phyloP scores from a whole-genome alignment of 35 echinoderm and acorn worm genomes.

The Heliocidaris erythrogramma region DNA sequence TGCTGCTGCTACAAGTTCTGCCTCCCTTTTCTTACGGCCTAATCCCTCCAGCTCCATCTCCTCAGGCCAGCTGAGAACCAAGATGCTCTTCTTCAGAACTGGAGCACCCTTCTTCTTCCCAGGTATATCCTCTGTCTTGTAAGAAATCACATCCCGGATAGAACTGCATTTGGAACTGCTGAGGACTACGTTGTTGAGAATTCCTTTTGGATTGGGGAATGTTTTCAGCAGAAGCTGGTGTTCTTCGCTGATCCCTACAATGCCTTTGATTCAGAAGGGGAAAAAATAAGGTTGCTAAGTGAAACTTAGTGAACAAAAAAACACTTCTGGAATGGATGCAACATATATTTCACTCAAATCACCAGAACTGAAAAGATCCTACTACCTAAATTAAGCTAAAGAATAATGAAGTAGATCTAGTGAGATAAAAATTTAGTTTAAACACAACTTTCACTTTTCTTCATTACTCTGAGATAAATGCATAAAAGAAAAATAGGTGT shows the following conservation, averaged over 20 bases:
- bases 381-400: too few species aligned
- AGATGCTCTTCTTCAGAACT: constrained; percentile 51
- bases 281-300: background rate
- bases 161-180: background rate
- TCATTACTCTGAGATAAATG: too few species aligned
- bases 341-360: too few species aligned
- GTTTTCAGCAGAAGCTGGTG: constrained; percentile 37
- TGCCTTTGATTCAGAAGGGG: background rate
- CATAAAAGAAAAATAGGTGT: too few species aligned
- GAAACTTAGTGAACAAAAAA: too few species aligned
- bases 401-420: too few species aligned
- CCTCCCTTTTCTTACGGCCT: constrained; percentile 62
- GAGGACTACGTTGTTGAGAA: constrained; percentile 59
- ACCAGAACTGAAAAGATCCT: too few species aligned
- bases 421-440: too few species aligned
- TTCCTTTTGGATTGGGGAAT: constrained; percentile 56
- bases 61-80: constrained; percentile 64
- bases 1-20: constrained; percentile 82
- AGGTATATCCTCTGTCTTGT: background rate
- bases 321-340: too few species aligned
- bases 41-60: constrained; percentile 62
- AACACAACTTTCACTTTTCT: too few species aligned
- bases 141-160: background rate
- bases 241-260: constrained; percentile 46
- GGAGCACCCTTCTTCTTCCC: background rate